Base-by-base conservation (phyloP, 37 sponge, comb jelly and placozoan genomes). In the Hormiphora californensis region DNA sequence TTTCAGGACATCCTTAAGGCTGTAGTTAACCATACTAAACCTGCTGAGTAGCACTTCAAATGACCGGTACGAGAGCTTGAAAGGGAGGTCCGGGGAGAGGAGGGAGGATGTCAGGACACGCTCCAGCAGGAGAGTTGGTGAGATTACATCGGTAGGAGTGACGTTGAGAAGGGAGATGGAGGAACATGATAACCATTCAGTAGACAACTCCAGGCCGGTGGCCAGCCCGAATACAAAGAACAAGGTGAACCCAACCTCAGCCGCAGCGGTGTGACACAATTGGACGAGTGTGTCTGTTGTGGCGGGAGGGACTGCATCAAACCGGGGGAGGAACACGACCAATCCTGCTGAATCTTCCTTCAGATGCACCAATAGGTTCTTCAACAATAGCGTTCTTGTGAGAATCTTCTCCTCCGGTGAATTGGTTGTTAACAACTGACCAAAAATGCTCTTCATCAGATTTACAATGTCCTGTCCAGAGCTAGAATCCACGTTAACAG, bases 1-100 rank as follows among this genome's bases (percentile, higher is more conserved):
- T 33, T 73, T 73, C 41, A 73, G 9, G 28, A 73, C 81, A 73
- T 73, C 81, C 40, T 73, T 43, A 3, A 73, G 46, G 44, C 81
- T 73, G 23, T 73, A 73, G 25, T 46, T 73, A 4, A 46, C 40
- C 12, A 73, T 43, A 73, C 81, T 73, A 21, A 73, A 73, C 44
- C 81, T 73, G 43, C 81, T 73, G 7, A 73, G 35, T 19, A 73
- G 44, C 40, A 73, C 44, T 73, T 73, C 81, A 73, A 73, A 73
- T 22, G 81, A 43, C 4, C 46, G 43, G 46, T 40, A 73, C 8
- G 81, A 73, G 1, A 73, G 81, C 35, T 73, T 73, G 81, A 73
- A 73, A 21, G 81, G 46, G 21, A 30, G 21, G 12, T 27, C 43
- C 1, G 44, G 19, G n/a, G 4, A 23, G 7, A 73, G 35, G 4